Percentiles rank a stretch among this genome's conserved stretches.
These are phyloP conservation scores for Solen grandis DNA, from an alignment of 1,140 invertebrate species.

Conservation along the genomic window DNA sequence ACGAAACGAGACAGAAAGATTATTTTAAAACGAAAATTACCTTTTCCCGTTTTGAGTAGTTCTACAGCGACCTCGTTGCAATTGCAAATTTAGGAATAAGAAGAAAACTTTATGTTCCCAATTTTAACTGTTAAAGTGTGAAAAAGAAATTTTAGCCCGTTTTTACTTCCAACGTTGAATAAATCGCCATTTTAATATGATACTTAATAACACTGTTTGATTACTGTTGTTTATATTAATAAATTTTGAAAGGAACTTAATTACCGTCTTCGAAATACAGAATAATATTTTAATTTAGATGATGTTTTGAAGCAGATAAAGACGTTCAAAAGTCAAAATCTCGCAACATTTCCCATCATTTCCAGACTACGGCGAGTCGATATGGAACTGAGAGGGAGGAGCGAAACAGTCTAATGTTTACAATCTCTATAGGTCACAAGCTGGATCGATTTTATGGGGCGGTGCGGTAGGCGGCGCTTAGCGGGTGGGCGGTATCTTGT, in stretches of 20 bases:
- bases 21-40: too few relatives aligned
- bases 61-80: too few relatives aligned
- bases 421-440: neutral
- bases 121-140: too few relatives aligned
- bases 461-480: slow-evolving; percentile 8
- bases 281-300: neutral
- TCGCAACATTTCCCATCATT: neutral
- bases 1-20: too few relatives aligned
- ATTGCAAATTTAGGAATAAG: too few relatives aligned
- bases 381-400: neutral
- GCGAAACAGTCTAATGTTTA: neutral
- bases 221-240: neutral
- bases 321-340: neutral
- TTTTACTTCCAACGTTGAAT: too few relatives aligned
- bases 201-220: neutral
- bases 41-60: too few relatives aligned
- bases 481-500: slow-evolving; percentile 6
- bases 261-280: neutral
- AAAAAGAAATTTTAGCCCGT: too few relatives aligned
- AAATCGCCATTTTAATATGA: too few relatives aligned
- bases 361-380: too few relatives aligned
- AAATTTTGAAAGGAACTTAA: neutral
- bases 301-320: neutral
- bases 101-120: too few relatives aligned
- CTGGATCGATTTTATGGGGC: slow-evolving; percentile 30